Evolutionary conservation across 1,140 invertebrate genomes (phyloP).

Genomic region (Latrodectus geometricus): DNA sequence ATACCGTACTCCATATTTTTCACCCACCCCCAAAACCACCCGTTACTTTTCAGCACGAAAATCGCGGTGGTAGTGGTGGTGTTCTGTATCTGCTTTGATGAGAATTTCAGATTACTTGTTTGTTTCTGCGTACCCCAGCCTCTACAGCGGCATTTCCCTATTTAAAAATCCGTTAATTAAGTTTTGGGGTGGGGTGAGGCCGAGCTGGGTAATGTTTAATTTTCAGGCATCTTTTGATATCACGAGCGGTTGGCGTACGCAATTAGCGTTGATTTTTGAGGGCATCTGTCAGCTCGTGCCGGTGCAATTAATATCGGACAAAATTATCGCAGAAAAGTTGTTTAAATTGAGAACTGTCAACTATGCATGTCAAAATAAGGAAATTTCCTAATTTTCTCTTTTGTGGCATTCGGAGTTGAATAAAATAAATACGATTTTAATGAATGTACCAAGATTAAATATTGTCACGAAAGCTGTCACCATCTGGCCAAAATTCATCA

Average conservation of each 20-base stretch:
- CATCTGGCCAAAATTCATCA: no score
- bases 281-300: not conserved
- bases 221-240: conserved; percentile 2
- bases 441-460: no score
- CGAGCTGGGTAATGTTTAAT: not conserved
- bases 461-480: no score
- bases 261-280: not conserved
- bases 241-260: not conserved
- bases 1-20: not conserved
- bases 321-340: no score
- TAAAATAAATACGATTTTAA: no score
- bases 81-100: conserved; percentile 24
- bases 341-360: no score
- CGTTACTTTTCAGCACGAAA: not conserved
- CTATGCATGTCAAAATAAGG: no score
- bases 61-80: not conserved
- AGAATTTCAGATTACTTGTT: conserved; percentile 25
- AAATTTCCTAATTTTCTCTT: no score
- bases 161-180: conserved; percentile 55
- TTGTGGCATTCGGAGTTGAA: no score
- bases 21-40: not conserved
- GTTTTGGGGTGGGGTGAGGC: conserved; percentile 5
- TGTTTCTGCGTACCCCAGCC: not conserved
- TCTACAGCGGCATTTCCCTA: not conserved
- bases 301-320: conserved; percentile 17